Evolutionary conservation across 2,888 invertebrate genomes (phyloP), one percentile per base, ranked within the genome.

Genomic region (Plemyria rubiginata): DNA sequence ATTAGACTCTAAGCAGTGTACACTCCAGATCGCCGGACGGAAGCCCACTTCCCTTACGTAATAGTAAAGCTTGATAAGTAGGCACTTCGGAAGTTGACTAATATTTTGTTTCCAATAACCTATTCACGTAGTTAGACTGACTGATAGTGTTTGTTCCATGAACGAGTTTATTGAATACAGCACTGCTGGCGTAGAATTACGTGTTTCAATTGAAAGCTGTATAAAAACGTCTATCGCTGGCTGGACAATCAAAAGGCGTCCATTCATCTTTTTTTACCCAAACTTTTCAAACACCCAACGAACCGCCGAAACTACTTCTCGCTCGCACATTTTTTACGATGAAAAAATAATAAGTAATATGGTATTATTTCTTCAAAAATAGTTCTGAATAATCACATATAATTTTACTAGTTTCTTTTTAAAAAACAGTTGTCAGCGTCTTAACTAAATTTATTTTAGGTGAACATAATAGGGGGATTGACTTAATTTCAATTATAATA

Each of bases 31-130:
- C 67, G 65, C 54, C 67, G 72, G 75, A 77, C 81, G 81, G 82
- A 81, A 82, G 70, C 75, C 63, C 70, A 81, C 81, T 80, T 82
- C 81, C 82, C 77, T 77, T 75, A 77, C 76, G 74, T 79, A 81
- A 79, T 77, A 79, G 79, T 67, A 62, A 74, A 80, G 79, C 71
- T 76, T 79, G 77, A 80, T 81, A 80, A 76, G 74, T 79, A 77
- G 79, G 74, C 75, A 78, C 76, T 76, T 79, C 77, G 82, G 82
- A 82, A 82, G 81, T 76, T 78, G 82, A 82, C 77, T 77, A 80
- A 80, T 71, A 74, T 70, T 59, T 60, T 58, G 65, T 65, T 72
- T 68, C 70, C 68, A 72, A 68, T 70, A 72, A 74, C 70, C 70
- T 71, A 69, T 74, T 73, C 76, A 66, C 70, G 73, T 65, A 55